Conservation (phyloP, 2,888 invertebrate genomes). For the Xestobium rufovillosum region DNA sequence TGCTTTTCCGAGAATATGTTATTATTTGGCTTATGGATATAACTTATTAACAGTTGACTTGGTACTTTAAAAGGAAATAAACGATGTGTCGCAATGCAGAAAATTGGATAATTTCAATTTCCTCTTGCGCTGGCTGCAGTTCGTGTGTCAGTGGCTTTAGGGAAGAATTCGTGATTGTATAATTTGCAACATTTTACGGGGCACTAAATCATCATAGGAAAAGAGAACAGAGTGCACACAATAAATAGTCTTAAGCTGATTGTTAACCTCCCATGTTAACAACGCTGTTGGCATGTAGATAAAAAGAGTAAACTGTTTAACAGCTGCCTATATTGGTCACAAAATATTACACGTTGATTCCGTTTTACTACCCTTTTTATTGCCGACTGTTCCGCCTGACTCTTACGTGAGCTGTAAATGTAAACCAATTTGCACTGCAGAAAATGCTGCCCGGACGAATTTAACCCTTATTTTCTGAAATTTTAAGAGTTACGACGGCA, state of each 20-base stretch:
- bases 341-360: conserved; percentile 36
- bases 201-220: conserved; percentile 31
- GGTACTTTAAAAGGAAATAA: no score
- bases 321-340: conserved; percentile 37
- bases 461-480: not conserved
- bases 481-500: no score
- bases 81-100: no score
- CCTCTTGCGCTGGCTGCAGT: no score
- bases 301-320: conserved; percentile 38
- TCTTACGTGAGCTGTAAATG: conserved; percentile 25
- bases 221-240: conserved; percentile 31
- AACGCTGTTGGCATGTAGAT: conserved; percentile 36
- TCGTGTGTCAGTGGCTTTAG: no score
- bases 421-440: conserved; percentile 23
- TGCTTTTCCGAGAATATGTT: no score
- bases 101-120: no score
- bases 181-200: no score
- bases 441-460: not conserved
- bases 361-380: conserved; percentile 34
- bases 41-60: no score
- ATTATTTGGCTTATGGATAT: no score
- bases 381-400: conserved; percentile 21
- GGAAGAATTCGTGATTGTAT: no score
- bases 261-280: conserved; percentile 32
- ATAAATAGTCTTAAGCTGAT: conserved; percentile 26